These are phyloP conservation scores for Lycocorax pyrrhopterus DNA, from an alignment of 2,113 vertebrate genomes.

Conservation along the genomic window DNA sequence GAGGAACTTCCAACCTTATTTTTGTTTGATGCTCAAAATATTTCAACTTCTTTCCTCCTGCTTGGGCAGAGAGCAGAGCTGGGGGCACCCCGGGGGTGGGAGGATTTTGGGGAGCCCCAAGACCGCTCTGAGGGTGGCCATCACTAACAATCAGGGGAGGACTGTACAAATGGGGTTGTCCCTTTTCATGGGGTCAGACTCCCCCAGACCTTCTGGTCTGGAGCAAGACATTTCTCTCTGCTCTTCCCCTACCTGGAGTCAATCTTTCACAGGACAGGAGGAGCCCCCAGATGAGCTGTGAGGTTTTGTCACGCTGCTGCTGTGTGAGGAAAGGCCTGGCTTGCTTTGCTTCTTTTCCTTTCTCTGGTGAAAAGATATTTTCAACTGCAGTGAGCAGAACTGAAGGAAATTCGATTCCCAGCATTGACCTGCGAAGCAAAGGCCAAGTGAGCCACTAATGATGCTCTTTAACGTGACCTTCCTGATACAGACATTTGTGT, in stretches of 20 bases:
- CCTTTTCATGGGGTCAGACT: not conserved
- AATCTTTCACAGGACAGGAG: not conserved
- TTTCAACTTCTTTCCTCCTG: not conserved
- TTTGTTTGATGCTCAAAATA: not conserved
- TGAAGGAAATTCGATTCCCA: not conserved
- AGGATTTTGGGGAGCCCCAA: not conserved
- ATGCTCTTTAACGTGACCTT: not conserved
- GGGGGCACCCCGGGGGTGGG: not conserved
- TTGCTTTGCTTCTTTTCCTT: not conserved
- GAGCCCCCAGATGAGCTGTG: not conserved
- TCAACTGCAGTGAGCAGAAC: not conserved
- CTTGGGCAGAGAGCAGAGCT: not conserved
- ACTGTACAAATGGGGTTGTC: fast-evolving
- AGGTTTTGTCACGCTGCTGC: not conserved
- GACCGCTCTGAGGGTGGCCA: not conserved
- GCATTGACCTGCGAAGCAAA: not conserved
- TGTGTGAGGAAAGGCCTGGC: not conserved
- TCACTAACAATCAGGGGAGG: not conserved
- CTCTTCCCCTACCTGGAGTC: not conserved
- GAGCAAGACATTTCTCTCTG: not conserved
- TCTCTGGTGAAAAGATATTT: not conserved
- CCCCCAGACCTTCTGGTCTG: not conserved
- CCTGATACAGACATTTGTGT: not conserved
- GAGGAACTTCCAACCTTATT: not conserved
- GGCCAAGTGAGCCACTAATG: not conserved